Conservation (phyloP, 1,140 invertebrate genomes). For the Neodiprion virginianus region DNA sequence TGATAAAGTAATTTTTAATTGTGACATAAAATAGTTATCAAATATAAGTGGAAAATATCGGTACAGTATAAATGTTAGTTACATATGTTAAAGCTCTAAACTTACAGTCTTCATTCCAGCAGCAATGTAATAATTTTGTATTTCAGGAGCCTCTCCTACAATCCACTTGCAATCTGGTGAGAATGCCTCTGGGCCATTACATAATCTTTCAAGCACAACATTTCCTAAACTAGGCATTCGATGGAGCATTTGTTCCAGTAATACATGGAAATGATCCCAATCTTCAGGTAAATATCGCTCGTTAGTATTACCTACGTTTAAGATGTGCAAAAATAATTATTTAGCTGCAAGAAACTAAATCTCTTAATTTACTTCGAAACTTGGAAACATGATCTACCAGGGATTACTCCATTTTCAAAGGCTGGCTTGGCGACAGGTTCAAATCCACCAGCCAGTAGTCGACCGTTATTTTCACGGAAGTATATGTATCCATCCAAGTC, state of each 20-base stretch:
- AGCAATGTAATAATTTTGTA: constrained; percentile 94
- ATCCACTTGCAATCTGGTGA: constrained; percentile 93
- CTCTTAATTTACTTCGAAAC: constrained; percentile 19
- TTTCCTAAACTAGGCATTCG: constrained; percentile 81
- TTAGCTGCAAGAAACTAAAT: neutral
- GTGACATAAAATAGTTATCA: no score
- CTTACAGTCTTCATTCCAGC: constrained; percentile 91
- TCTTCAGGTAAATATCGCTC: constrained; percentile 77
- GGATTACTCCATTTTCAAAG: constrained; percentile 80
- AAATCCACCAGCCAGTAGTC: constrained; percentile 85
- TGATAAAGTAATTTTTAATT: constrained; percentile 5
- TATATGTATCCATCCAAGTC: constrained; percentile 92
- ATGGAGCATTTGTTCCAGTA: constrained; percentile 85
- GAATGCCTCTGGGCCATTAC: constrained; percentile 92
- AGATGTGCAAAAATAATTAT: constrained; percentile 29
- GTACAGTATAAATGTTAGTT: neutral
- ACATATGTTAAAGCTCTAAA: constrained; percentile 10
- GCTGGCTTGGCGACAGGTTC: constrained; percentile 87
- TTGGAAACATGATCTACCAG: constrained; percentile 56
- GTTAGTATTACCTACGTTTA: constrained; percentile 53
- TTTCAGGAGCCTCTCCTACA: constrained; percentile 91
- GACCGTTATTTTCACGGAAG: constrained; percentile 81
- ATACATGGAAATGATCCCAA: constrained; percentile 95
- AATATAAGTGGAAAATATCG: neutral
- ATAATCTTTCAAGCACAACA: constrained; percentile 77